These are phyloP conservation scores for Lithosia quadra DNA, from an alignment of 2,888 invertebrate species.

Conservation along the genomic window DNA sequence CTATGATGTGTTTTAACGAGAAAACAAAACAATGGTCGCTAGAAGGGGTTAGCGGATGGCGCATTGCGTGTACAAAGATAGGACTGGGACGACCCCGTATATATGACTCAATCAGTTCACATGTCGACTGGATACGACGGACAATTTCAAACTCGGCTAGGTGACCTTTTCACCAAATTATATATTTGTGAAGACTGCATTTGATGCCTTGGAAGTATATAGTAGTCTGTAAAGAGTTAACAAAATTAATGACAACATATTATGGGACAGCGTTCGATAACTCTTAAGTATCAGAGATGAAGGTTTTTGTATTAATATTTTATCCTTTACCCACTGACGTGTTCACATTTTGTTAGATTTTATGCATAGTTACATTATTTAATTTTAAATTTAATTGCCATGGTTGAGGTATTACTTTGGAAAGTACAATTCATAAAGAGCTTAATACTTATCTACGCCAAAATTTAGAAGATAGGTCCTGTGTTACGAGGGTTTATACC, in stretches of 20 bases:
- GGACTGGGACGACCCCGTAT: constrained; percentile 93
- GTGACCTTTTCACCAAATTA: constrained; percentile 62
- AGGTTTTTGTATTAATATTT: constrained; percentile 10
- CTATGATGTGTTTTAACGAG: constrained; percentile 92
- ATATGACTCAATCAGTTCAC: constrained; percentile 93
- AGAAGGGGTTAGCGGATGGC: constrained; percentile 93
- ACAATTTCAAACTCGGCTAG: constrained; percentile 88
- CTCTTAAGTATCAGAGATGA: constrained; percentile 17
- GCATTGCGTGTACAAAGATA: constrained; percentile 93
- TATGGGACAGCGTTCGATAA: constrained; percentile 24
- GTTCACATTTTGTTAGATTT: constrained; percentile 5
- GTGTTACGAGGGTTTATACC: no score
- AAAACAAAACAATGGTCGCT: constrained; percentile 92
- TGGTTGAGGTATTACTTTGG: neutral
- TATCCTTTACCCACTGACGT: constrained; percentile 6
- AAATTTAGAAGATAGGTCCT: no score
- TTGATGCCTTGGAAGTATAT: constrained; percentile 42
- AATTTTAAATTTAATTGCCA: neutral
- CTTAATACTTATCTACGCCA: no score
- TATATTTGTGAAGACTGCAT: constrained; percentile 68
- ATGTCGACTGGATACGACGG: constrained; percentile 94
- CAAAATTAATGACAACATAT: constrained; percentile 25
- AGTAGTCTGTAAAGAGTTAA: constrained; percentile 25
- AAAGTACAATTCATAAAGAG: neutral
- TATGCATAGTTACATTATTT: neutral